Base-by-base conservation (phyloP, 1,140 invertebrate genomes). In the Ooceraea biroi region DNA sequence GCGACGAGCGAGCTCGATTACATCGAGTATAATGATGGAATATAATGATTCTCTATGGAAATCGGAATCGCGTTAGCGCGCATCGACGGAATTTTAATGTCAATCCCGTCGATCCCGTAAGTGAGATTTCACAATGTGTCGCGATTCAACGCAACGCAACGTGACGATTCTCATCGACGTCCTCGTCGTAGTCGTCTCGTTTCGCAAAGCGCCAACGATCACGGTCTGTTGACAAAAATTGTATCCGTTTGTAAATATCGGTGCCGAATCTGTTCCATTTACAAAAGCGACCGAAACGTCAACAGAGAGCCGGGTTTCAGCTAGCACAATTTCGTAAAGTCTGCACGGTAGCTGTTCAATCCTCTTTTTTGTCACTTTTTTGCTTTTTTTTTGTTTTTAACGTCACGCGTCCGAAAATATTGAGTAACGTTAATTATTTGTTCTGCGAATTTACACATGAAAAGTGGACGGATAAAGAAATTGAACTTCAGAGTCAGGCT, bases 201-300 rank as follows among this genome's bases (percentile, higher is more conserved):
- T 3, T 5, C 5, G 10, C 50, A 52, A 36, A 66, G 46, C 48
- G 8, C 41, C 36, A 25, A 12, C 12, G 30, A 77, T 77, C 19
- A 55, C 30, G 19, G 19, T 66, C 66, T 48, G 19, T 41, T 17
- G 48, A 77, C 36, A 41, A 27, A 65, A 77, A 77, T 50, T n/a
- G 25, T 65, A 74, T 60, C 19, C 11, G 11, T 52, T 77, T 2
- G 30, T 65, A 77, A 76, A 41, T 66, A 77, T 12, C 73, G 27
- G 17, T 1, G 7, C 8, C 12, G 12, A 36, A 46, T 27, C 44
- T 65, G 19, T 61, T 77, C 44, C 10, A 61, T 52, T 66, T 48
- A 55, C 19, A 30, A 52, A 50, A 65, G 0, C 10, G n/a, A 61
- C 12, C 44, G 19, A 50, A 63, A 48, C 48, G 44, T 8, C 19